A percentile compares a stretch with the other conserved stretches of the same genome.
Conservation (phyloP, 2,113 vertebrate species). For the Diadophis punctatus region DNA sequence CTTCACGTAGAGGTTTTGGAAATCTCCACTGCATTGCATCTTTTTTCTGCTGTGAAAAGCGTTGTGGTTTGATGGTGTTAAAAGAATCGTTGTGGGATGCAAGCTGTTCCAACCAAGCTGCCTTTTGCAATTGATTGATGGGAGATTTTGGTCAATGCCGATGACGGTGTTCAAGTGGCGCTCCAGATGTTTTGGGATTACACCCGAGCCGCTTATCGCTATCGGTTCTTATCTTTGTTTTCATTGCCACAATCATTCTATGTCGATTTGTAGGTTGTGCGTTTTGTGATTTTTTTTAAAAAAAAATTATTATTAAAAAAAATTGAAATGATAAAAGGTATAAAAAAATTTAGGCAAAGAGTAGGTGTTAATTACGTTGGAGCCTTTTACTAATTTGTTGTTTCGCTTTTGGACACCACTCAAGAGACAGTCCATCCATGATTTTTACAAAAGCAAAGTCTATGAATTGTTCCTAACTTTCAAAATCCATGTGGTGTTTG, state of each 20-base stretch:
- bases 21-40: neutral
- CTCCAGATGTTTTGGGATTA: neutral
- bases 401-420: neutral
- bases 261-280: neutral
- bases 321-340: neutral
- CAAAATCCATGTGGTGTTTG: neutral
- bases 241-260: neutral
- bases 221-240: neutral
- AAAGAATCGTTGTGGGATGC: neutral
- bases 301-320: neutral
- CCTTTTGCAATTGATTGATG: neutral
- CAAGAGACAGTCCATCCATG: too few relatives aligned
- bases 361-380: neutral
- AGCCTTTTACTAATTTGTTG: neutral
- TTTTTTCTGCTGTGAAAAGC: neutral
- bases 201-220: neutral
- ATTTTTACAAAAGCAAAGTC: accelerated
- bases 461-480: neutral
- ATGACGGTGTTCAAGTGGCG: too few relatives aligned
- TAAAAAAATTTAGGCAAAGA: neutral
- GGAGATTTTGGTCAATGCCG: neutral
- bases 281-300: too few relatives aligned
- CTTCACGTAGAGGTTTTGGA: neutral
- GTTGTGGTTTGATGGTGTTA: neutral
- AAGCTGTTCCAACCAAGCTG: neutral